phyloP scores from a whole-genome alignment of 2,797 vertebrate species.

The Somateria mollissima region DNA sequence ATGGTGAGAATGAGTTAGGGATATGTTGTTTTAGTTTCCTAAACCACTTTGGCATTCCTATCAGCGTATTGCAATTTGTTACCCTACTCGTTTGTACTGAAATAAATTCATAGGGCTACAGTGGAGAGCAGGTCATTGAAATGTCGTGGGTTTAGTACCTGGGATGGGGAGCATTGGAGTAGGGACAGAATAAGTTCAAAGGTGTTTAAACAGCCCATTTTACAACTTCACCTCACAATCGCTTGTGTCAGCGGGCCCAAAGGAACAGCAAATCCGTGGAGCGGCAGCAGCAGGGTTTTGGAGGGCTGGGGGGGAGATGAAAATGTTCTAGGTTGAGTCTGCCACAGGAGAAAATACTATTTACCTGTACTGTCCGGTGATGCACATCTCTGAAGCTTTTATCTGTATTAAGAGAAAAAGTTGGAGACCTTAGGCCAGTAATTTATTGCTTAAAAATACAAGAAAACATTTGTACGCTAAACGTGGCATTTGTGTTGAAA shows the following conservation, averaged over 20 bases:
- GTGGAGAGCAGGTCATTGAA: not conserved
- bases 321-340: not conserved
- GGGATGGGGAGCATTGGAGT: not conserved
- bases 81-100: not conserved
- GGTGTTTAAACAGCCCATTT: too few relatives aligned
- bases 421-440: not conserved
- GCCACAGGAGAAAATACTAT: not conserved
- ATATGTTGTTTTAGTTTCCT: accelerated
- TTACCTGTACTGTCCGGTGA: not conserved
- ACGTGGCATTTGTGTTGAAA: not conserved
- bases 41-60: not conserved
- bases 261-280: not conserved
- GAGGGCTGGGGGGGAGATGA: not conserved
- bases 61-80: not conserved
- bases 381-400: not conserved
- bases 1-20: not conserved
- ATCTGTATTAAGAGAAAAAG: not conserved
- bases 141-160: not conserved
- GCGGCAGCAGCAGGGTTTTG: not conserved
- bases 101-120: not conserved
- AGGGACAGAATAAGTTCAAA: not conserved
- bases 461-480: not conserved
- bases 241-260: not conserved
- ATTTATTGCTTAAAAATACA: not conserved
- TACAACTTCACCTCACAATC: not conserved